Evolutionary conservation across 2,888 invertebrate species (phyloP), one percentile per base, ranked within the genome.

Genomic region (Pheosia gnoma): DNA sequence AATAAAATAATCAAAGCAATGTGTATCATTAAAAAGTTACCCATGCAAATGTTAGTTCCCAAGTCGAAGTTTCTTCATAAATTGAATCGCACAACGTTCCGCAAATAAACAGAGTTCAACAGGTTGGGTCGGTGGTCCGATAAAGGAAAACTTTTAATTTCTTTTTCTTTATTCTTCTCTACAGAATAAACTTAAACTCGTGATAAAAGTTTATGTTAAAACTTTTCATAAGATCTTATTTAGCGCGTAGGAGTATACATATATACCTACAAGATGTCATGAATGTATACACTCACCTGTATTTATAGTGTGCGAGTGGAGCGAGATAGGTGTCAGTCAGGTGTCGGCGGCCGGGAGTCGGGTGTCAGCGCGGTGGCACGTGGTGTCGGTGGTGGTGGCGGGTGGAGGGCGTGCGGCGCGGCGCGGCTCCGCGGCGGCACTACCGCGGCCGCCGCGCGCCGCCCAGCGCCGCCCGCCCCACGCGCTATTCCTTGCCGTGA

Each of bases 401-500:
- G 83, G 80, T 71, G 80, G 81, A 39, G 11, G 84, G 87, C 91
- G 90, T 88, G 88, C 87, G 82, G 71, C 84, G 81, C 86, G 83
- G 71, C 82, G 85, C 78, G 85, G 70, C 77, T 82, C 83, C 86
- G 81, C 84, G 87, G 83, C 85, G 84, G 88, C 87, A 93, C 93
- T 93, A 90, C 90, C 90, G 89, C 88, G 86, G 83, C 84, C 78
- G 80, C 72, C 78, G 79, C 80, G 59, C 61, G 63, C 65, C 75
- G 63, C 65, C 66, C 71, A 63, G 43, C 67, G 66, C 69, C 74
- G 75, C 75, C 68, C 73, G 75, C 78, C 77, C 78, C 71, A 75
- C 74, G 61, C 78, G 77, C 79, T 84, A 87, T 89, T 88, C 86
- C 85, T 85, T 79, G 86, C 88, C 73, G 88, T 90, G 91, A 93